Evolutionary conservation across 2,797 vertebrate genomes (phyloP).

Genomic region (Hybognathus amarus): DNA sequence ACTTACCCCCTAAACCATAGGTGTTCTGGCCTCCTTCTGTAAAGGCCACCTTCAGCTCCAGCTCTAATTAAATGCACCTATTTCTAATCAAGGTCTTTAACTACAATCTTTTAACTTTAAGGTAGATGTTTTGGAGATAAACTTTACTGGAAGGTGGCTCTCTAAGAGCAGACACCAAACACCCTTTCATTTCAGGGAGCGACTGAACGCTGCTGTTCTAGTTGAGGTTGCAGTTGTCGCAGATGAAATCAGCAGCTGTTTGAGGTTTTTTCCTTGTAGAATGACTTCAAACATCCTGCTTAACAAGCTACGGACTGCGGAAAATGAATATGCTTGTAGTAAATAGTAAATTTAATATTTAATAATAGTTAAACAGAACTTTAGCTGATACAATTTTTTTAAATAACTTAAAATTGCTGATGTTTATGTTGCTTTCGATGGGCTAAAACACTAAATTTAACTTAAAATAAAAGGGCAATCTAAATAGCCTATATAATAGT

Average conservation of each 20-base stretch:
- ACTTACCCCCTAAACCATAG: background rate
- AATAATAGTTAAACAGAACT: slow-evolving; percentile 24
- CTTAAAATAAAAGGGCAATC: background rate
- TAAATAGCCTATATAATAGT: background rate
- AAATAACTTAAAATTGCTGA: background rate
- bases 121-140: background rate
- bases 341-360: slow-evolving; percentile 29
- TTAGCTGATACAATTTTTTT: background rate
- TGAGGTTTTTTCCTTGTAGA: background rate
- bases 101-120: background rate
- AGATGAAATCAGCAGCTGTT: background rate
- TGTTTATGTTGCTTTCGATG: slow-evolving; percentile 9
- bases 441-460: slow-evolving; percentile 40
- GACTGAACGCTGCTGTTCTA: slow-evolving; percentile 19
- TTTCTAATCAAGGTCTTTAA: slow-evolving; percentile 3
- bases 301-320: slow-evolving; percentile 9
- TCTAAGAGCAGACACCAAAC: background rate
- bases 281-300: background rate
- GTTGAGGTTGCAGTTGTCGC: background rate
- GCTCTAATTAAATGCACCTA: background rate
- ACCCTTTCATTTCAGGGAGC: slow-evolving; percentile 14
- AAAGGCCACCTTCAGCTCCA: background rate
- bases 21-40: background rate
- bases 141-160: background rate
- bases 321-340: slow-evolving; percentile 7